A percentile compares a stretch with the other conserved stretches of the same genome.
phyloP scores from a whole-genome alignment of 2,888 invertebrate species.

The Graphium colonna region DNA sequence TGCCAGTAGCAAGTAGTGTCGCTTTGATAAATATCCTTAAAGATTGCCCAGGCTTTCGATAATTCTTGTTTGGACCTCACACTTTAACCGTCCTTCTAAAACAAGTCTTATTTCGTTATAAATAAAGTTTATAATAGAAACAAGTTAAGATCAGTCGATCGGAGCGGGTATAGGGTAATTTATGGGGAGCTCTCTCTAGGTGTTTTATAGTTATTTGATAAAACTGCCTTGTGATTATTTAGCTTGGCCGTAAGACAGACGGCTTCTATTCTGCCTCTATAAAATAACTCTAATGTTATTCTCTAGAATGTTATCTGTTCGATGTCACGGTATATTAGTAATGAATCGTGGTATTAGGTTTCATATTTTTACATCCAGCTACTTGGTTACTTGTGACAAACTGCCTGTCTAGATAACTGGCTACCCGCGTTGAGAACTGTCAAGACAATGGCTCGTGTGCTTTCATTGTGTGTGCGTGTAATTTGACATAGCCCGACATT shows the following conservation, averaged over 20 bases:
- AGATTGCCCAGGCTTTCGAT: slow-evolving; percentile 74
- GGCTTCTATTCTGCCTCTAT: slow-evolving; percentile 63
- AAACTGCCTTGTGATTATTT: slow-evolving; percentile 76
- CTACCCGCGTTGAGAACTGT: slow-evolving; percentile 22
- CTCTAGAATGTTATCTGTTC: slow-evolving; percentile 52
- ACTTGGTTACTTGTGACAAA: slow-evolving; percentile 28
- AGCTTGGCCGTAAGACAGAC: slow-evolving; percentile 65
- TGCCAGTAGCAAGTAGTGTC: slow-evolving; percentile 78
- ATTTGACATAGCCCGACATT: slow-evolving; percentile 6
- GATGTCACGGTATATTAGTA: slow-evolving; percentile 45
- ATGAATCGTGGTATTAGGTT: slow-evolving; percentile 39
- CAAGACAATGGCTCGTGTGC: slow-evolving; percentile 14
- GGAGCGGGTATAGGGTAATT: slow-evolving; percentile 58
- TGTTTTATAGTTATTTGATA: slow-evolving; percentile 78
- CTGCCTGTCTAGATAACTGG: slow-evolving; percentile 23
- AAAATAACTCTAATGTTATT: slow-evolving; percentile 56
- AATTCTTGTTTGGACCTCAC: slow-evolving; percentile 67
- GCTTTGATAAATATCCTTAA: slow-evolving; percentile 77
- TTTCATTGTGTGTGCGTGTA: slow-evolving; percentile 14
- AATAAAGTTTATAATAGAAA: slow-evolving; percentile 37
- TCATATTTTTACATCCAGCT: slow-evolving; percentile 26
- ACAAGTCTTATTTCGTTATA: slow-evolving; percentile 30
- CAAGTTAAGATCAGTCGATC: slow-evolving; percentile 29
- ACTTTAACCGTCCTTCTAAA: slow-evolving; percentile 39
- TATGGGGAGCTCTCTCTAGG: slow-evolving; percentile 66